Evolutionary conservation across 2,797 vertebrate species (phyloP).

Genomic region (Vespertilio murinus): DNA sequence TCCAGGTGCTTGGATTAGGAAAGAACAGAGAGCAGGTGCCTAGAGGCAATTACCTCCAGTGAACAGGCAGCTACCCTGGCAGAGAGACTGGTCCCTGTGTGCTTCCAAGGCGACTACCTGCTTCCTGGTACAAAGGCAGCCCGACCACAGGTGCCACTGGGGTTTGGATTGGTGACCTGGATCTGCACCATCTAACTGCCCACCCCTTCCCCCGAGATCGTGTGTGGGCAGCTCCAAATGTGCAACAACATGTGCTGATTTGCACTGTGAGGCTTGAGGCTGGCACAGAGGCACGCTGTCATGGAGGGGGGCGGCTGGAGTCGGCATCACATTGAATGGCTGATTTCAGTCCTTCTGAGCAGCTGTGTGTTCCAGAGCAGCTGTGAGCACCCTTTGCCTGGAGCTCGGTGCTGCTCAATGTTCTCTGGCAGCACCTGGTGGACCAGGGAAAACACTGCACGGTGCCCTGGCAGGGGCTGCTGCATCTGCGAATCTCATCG

Average conservation of each 20-base stretch:
- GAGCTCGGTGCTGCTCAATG: constrained; percentile 80
- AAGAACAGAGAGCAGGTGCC: neutral
- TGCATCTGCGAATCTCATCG: neutral
- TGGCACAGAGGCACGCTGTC: neutral
- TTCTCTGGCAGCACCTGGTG: constrained; percentile 91
- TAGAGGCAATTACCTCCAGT: neutral
- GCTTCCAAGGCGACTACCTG: neutral
- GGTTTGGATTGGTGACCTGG: neutral
- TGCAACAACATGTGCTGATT: neutral
- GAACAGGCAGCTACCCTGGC: neutral
- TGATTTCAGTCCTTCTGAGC: neutral
- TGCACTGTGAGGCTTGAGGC: neutral
- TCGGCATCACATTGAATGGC: constrained; percentile 15
- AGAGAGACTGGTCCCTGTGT: neutral
- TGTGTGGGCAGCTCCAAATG: neutral
- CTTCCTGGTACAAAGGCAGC: neutral
- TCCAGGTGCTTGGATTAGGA: accelerated
- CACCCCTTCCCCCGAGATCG: neutral
- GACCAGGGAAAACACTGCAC: constrained; percentile 87
- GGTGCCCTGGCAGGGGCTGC: neutral
- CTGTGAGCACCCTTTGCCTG: constrained; percentile 57
- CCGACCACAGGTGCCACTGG: neutral
- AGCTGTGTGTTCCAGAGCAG: constrained; percentile 16
- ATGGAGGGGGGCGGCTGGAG: neutral
- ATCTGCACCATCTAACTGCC: neutral